Evolutionary conservation across 2,113 vertebrate species (phyloP).

Genomic region (Hyaena hyaena): DNA sequence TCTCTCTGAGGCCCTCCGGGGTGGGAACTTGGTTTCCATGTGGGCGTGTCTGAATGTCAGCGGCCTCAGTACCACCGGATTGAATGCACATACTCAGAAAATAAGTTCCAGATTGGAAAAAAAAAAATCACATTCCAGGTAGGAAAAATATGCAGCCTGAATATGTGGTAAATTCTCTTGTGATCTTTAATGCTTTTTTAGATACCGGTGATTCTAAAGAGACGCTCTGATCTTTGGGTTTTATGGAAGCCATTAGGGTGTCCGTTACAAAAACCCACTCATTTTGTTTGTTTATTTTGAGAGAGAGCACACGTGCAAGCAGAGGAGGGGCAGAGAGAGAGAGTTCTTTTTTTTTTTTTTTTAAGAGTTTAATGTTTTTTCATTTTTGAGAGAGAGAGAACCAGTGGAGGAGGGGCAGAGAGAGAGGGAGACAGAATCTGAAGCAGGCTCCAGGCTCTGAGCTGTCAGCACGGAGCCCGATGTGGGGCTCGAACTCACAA

Average conservation of each 20-base stretch:
- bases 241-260: neutral
- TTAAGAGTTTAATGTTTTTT: no score
- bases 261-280: neutral
- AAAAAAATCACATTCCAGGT: neutral
- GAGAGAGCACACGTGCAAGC: no score
- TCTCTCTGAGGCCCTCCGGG: neutral
- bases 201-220: conserved; percentile 21
- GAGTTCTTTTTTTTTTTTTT: no score
- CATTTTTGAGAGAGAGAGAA: no score
- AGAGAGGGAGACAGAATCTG: no score
- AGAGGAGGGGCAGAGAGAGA: no score
- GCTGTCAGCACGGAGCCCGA: no score
- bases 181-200: conserved; percentile 1
- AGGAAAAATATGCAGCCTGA: neutral
- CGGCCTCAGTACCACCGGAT: neutral
- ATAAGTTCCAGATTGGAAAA: neutral
- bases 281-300: neutral
- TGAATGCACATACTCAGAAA: neutral
- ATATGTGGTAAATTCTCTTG: neutral
- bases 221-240: neutral
- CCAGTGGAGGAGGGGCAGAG: no score
- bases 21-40: neutral
- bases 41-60: neutral
- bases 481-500: no score
- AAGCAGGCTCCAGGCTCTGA: no score